Base-by-base conservation (phyloP, 2,888 invertebrate genomes). In the Clostera curtula region DNA sequence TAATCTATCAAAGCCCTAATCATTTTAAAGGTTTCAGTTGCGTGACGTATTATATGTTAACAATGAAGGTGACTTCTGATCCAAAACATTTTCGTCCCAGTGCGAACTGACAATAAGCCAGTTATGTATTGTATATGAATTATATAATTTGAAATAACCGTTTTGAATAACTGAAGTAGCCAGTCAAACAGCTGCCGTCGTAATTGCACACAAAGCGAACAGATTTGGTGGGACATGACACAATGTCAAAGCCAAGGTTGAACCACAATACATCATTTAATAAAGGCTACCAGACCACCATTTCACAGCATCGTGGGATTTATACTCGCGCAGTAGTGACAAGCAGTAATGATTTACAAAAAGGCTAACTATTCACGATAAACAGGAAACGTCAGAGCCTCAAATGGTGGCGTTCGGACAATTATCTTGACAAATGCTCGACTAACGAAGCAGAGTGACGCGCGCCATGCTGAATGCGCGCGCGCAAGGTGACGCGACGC, bases 391-490 rank as follows among this genome's bases (percentile, higher is more conserved):
- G 64, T 70, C 68, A 58, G 52, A 57, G 53, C 57, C 56, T 59
- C 55, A 64, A 72, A 70, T 62, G 67, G 67, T 49, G 52, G 35
- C 43, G 60, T 65, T 64, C 58, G 55, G 61, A 67, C 72, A 73
- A 75, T 75, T 75, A 73, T 73, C 69, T 71, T 73, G 71, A 76
- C 76, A 75, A 79, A 79, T 76, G 69, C 64, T 62, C 56, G 42
- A 55, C 74, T 77, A 77, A 75, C 70, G 76, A 76, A 74, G 62
- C 44, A 40, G 38, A 43, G 49, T 61, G 64, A 62, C 62, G 54
- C 47, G 49, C 55, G 54, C 56, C 64, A 57, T 64, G 48, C 64
- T 59, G 52, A 56, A 65, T 54, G 64, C 59, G 57, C 55, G 50
- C 48, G 58, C 56, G 55, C 57, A 57, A 56, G 56, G 57, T 65